Evolutionary conservation across 2,888 invertebrate genomes (phyloP), one percentile per base, ranked within the genome.

Genomic region (Cephalotes varians): DNA sequence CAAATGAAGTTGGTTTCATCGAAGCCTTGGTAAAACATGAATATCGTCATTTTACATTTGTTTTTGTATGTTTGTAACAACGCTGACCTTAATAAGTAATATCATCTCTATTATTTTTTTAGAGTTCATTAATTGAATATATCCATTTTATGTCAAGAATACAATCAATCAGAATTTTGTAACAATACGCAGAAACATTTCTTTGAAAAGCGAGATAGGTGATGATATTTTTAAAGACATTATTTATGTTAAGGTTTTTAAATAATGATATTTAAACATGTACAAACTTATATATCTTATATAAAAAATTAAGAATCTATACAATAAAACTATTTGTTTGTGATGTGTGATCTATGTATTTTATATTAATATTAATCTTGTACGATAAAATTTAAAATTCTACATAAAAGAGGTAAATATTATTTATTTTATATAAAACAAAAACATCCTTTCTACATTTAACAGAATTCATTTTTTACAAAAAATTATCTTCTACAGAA

Each of bases 11-110:
- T 40, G 6, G 31, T 54, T 69, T 56, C 28, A 15, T 7, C 25
- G 12, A 62, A 62, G 25, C 44, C 21, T 58, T 47, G 25, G 4
- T 64, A 49, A 64, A 74, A 74, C 49, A 37, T 49, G 25, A 74
- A 49, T 4, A 64, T 49, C 15, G 49, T 49, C 15, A 28, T 34
- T 6, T 9, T 51, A 76, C 51, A 88, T 87, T 83, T 87, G 58
- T 12, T 80, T 84, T 82, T 77, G 37, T 10, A 49, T 83, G 74
- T 86, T 81, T 67, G 51, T 44, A 72, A 77, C 21, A 58, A 65
- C 40, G 62, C 40, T 18, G 37, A 12, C 34, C 77, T 85, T 67
- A 72, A 72, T 83, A 85, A 87, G 86, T 88, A 87, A 84, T 79
- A 87, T 87, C 82, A 64, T 87, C 58, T 58, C 7, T 56, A 79